Conservation (phyloP, 2,888 invertebrate genomes). For the Bursaphelenchus okinawaensis region DNA sequence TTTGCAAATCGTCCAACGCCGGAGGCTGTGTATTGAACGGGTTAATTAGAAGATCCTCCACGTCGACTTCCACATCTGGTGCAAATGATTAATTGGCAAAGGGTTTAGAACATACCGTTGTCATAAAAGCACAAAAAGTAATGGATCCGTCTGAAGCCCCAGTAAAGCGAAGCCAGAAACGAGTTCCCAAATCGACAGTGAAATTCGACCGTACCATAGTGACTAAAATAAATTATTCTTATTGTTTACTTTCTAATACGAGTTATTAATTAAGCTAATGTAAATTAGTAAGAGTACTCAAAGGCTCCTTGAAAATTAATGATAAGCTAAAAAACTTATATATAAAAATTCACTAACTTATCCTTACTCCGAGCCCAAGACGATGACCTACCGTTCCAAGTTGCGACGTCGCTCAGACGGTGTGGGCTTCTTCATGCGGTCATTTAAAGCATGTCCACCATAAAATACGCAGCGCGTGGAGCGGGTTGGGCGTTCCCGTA, state of each 20-base stretch:
- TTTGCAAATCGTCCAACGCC: slow-evolving; percentile 37
- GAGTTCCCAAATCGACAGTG: slow-evolving; percentile 33
- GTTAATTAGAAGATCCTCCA: slow-evolving; percentile 44
- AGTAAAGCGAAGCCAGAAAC: slow-evolving; percentile 37
- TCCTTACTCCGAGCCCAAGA: no score
- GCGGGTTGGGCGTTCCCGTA: not conserved
- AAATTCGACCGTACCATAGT: slow-evolving; percentile 34
- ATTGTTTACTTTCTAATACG: no score
- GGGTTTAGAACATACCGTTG: slow-evolving; percentile 31
- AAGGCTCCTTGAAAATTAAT: no score
- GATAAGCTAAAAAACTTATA: no score
- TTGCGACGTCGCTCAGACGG: slow-evolving; percentile 30
- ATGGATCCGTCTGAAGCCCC: slow-evolving; percentile 43
- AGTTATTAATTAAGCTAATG: no score
- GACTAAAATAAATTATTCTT: no score
- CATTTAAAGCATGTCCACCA: not conserved
- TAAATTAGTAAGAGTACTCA: no score
- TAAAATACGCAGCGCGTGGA: not conserved
- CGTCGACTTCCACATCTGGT: slow-evolving; percentile 46
- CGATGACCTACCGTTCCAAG: slow-evolving; percentile 26
- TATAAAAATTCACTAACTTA: no score
- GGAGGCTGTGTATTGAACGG: slow-evolving; percentile 51
- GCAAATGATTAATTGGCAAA: not conserved
- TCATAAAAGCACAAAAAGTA: slow-evolving; percentile 50
- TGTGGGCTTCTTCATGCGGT: slow-evolving; percentile 23